These are phyloP conservation scores for Atta texana DNA, from an alignment of 1,140 invertebrate genomes.

Conservation along the genomic window DNA sequence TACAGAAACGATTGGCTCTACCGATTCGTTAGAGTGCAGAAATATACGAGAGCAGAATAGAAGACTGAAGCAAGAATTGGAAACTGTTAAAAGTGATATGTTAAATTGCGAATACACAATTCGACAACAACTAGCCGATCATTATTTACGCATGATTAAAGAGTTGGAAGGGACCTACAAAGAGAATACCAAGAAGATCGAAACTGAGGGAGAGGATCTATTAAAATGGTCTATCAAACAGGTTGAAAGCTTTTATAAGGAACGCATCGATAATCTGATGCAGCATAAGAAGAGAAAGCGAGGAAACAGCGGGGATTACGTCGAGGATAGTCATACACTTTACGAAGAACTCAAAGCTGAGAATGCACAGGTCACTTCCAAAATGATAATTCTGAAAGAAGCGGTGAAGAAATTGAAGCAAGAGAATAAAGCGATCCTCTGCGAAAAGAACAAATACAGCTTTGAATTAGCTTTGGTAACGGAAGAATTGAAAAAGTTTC, in stretches of 20 bases:
- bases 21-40: neutral
- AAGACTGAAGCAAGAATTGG: constrained; percentile 67
- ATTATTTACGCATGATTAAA: constrained; percentile 73
- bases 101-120: constrained; percentile 76
- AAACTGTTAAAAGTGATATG: constrained; percentile 54
- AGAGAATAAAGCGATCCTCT: constrained; percentile 65
- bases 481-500: constrained; percentile 46
- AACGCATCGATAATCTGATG: constrained; percentile 70
- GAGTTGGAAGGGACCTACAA: constrained; percentile 78
- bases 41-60: constrained; percentile 66
- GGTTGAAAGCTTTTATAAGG: constrained; percentile 78
- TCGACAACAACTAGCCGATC: constrained; percentile 76
- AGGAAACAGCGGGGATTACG: constrained; percentile 62
- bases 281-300: constrained; percentile 72
- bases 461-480: constrained; percentile 70
- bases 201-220: constrained; percentile 72
- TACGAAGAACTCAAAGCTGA: constrained; percentile 64
- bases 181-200: constrained; percentile 70
- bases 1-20: neutral
- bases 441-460: constrained; percentile 73
- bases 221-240: constrained; percentile 76
- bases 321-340: constrained; percentile 30
- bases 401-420: constrained; percentile 67
- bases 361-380: constrained; percentile 68
- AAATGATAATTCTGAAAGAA: constrained; percentile 62